Evolutionary conservation across 2,113 vertebrate genomes (phyloP).

Genomic region (Campylomormyrus numenius): DNA sequence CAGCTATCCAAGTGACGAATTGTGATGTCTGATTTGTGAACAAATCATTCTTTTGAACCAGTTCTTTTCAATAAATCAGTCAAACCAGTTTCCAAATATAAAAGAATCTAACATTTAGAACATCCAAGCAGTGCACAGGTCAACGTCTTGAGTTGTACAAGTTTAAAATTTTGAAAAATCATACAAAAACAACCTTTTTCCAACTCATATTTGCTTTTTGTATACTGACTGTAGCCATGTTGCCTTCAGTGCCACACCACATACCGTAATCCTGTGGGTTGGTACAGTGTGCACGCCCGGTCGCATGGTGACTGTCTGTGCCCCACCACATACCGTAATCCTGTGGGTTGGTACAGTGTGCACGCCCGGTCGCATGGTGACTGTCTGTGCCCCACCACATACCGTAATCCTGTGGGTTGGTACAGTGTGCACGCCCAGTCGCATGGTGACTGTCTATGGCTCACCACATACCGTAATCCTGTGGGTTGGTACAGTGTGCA

Average conservation of each 20-base stretch:
- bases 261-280: too few relatives aligned
- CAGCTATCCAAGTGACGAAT: background rate
- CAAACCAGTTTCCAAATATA: background rate
- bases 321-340: too few relatives aligned
- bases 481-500: background rate
- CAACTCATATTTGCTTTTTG: background rate
- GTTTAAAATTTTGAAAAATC: background rate
- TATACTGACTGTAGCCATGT: background rate
- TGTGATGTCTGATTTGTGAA: background rate
- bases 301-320: background rate
- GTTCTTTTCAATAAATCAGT: background rate
- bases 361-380: too few relatives aligned
- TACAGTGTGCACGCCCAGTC: too few relatives aligned
- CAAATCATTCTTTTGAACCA: background rate
- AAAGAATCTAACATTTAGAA: background rate
- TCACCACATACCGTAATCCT: too few relatives aligned
- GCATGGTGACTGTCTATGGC: too few relatives aligned
- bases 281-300: background rate
- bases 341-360: too few relatives aligned
- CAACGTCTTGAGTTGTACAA: background rate
- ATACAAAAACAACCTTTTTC: background rate
- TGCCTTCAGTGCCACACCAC: background rate
- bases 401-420: background rate
- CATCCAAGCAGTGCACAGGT: background rate
- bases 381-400: background rate